phyloP scores from a whole-genome alignment of 2,888 invertebrate genomes.

The Oligia latruncula region DNA sequence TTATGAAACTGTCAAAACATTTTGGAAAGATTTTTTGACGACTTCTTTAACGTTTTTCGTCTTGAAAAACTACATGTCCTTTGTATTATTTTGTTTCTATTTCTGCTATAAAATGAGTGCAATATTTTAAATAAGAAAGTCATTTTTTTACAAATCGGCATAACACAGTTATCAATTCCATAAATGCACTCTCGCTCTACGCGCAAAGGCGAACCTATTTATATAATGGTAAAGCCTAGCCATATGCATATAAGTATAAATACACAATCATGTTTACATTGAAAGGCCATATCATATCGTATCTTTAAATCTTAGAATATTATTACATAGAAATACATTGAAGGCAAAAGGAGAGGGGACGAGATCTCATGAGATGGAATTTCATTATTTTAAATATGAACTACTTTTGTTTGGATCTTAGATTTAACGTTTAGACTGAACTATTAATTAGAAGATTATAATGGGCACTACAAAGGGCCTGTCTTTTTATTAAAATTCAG shows the following conservation, averaged over 20 bases:
- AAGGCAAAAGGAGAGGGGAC: conserved; percentile 27
- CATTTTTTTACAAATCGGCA: conserved; percentile 6
- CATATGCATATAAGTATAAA: conserved; percentile 16
- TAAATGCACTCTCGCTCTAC: conserved; percentile 42
- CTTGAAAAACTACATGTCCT: not conserved
- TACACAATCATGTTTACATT: conserved; percentile 32
- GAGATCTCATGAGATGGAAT: conserved; percentile 19
- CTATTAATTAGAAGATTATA: not conserved
- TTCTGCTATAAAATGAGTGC: not conserved
- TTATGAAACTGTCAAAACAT: not conserved
- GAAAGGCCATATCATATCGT: conserved; percentile 31
- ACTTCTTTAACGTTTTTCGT: not conserved
- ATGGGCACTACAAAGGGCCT: not conserved
- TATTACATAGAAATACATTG: conserved; percentile 36
- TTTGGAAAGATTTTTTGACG: not conserved
- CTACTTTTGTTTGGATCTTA: conserved; percentile 6
- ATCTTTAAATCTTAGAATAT: conserved; percentile 5
- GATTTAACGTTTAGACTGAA: not conserved
- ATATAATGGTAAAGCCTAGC: conserved; percentile 51
- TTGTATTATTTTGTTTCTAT: not conserved
- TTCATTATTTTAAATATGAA: conserved; percentile 12
- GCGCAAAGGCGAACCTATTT: conserved; percentile 20
- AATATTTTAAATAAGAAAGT: not conserved
- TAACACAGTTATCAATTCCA: conserved; percentile 57
- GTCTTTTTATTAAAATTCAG: not conserved